Conservation (phyloP, 2,888 invertebrate genomes). For the Hemistola chrysoprasaria region DNA sequence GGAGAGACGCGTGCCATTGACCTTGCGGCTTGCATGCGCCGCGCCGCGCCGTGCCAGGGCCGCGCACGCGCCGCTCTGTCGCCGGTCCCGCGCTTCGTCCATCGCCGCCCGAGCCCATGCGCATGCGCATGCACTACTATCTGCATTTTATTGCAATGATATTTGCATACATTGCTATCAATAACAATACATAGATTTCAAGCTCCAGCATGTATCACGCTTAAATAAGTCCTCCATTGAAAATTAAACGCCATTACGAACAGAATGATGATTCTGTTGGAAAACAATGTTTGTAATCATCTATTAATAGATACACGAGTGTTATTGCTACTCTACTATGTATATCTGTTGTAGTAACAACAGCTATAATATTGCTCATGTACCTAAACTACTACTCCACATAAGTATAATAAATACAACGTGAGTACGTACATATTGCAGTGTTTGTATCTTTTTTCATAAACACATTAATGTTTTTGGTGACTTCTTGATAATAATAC, state of each 20-base stretch:
- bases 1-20: slow-evolving; percentile 81
- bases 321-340: not conserved
- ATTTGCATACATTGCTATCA: too few species aligned
- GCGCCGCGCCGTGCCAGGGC: slow-evolving; percentile 69
- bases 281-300: slow-evolving; percentile 7
- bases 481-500: too few species aligned
- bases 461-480: too few species aligned
- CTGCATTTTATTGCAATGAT: slow-evolving; percentile 42
- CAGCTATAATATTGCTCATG: slow-evolving; percentile 8
- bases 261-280: not conserved
- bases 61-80: slow-evolving; percentile 41
- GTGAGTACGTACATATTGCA: too few species aligned
- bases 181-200: too few species aligned
- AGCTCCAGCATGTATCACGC: too few species aligned
- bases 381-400: not conserved
- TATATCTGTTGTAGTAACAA: too few species aligned
- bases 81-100: slow-evolving; percentile 33
- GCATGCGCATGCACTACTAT: slow-evolving; percentile 42
- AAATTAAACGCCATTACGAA: slow-evolving; percentile 1
- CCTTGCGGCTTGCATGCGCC: slow-evolving; percentile 76
- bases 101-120: slow-evolving; percentile 1
- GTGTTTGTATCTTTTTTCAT: too few species aligned
- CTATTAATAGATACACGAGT: slow-evolving; percentile 11
- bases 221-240: too few species aligned
- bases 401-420: too few species aligned